Conservation (phyloP, 1,140 invertebrate species). For the Periplaneta americana region DNA sequence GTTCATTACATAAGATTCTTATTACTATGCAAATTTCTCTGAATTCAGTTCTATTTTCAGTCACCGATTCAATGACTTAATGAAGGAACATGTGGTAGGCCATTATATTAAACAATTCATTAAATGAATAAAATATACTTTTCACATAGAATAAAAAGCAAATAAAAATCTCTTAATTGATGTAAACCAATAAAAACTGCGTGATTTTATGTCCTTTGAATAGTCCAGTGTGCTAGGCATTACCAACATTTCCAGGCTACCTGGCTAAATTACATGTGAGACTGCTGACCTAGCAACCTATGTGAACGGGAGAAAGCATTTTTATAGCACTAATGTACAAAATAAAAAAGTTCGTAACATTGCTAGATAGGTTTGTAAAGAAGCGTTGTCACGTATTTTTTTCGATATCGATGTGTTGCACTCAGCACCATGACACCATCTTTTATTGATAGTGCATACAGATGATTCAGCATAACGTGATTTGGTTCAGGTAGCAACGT, state of each 20-base stretch:
- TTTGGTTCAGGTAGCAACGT: conserved; percentile 98
- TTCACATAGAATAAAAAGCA: neutral
- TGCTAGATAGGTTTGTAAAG: conserved; percentile 94
- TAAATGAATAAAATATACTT: neutral
- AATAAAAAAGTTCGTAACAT: neutral
- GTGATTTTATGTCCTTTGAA: neutral
- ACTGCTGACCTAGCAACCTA: neutral
- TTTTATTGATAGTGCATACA: conserved; percentile 99
- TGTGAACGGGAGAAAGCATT: neutral
- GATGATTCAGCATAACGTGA: conserved; percentile 98
- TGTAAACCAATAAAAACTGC: neutral
- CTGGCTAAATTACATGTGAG: neutral
- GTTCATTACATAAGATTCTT: neutral
- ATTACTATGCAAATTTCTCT: neutral
- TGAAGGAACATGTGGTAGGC: neutral
- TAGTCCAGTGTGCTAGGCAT: neutral
- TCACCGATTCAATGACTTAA: neutral
- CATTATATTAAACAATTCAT: neutral
- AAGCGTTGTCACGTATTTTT: conserved; percentile 99
- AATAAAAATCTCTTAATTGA: neutral
- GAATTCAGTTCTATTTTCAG: neutral
- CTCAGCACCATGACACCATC: conserved; percentile 99
- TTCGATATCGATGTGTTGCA: conserved; percentile 93
- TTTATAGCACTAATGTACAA: neutral
- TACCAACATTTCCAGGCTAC: neutral